Percentiles rank a stretch among this genome's conserved stretches.
These are phyloP conservation scores for Glomeris maerens DNA, from an alignment of 1,140 invertebrate species.

Conservation along the genomic window DNA sequence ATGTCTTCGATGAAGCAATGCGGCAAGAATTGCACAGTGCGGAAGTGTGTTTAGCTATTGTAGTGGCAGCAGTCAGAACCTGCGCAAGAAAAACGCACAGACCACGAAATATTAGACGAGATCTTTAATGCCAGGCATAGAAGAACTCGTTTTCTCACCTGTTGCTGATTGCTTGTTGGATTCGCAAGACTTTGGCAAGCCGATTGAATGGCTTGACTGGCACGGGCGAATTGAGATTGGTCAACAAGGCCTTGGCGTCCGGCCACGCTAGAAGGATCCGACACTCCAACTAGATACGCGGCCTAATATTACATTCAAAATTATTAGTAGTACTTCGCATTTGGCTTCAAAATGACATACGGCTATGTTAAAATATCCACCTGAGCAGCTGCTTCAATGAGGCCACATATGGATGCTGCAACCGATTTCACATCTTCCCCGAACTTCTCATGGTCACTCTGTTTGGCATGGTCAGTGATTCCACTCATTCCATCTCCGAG, in stretches of 20 bases:
- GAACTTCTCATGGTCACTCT: slow-evolving; percentile 72
- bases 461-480: slow-evolving; percentile 81
- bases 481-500: slow-evolving; percentile 80
- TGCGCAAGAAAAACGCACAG: slow-evolving; percentile 28
- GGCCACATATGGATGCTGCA: slow-evolving; percentile 70
- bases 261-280: slow-evolving; percentile 78
- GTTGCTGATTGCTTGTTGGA: slow-evolving; percentile 61
- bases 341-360: too few species aligned
- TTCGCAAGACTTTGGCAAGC: slow-evolving; percentile 69
- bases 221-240: slow-evolving; percentile 71
- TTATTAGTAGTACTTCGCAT: background rate
- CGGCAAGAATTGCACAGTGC: slow-evolving; percentile 89
- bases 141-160: slow-evolving; percentile 32
- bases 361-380: slow-evolving; percentile 19
- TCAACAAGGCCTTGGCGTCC: slow-evolving; percentile 82
- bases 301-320: slow-evolving; percentile 43
- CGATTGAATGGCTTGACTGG: slow-evolving; percentile 71
- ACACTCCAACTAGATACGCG: slow-evolving; percentile 83
- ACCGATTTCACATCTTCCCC: slow-evolving; percentile 69
- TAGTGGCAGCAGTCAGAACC: slow-evolving; percentile 76
- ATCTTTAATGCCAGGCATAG: slow-evolving; percentile 16
- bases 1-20: slow-evolving; percentile 76
- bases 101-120: background rate
- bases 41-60: slow-evolving; percentile 92
- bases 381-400: slow-evolving; percentile 79